These are phyloP conservation scores for Drosophila maculinotata DNA, from an alignment of 2,888 invertebrate genomes.

Conservation along the genomic window DNA sequence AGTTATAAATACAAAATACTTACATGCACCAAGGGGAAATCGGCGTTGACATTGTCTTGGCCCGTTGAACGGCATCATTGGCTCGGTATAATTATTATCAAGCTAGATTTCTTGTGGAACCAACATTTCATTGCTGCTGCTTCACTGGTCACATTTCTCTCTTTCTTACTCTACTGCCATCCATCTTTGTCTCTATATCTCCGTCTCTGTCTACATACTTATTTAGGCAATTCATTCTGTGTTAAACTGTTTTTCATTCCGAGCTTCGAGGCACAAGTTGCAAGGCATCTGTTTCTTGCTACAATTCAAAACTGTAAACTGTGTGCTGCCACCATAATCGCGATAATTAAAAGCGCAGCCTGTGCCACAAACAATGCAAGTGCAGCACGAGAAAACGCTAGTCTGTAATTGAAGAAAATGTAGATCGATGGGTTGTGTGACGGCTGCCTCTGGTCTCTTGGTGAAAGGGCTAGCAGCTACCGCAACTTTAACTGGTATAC, in stretches of 20 bases:
- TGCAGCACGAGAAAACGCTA: conserved; percentile 30
- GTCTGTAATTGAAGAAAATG: conserved; percentile 62
- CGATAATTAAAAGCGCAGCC: conserved; percentile 72
- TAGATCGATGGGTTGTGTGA: conserved; percentile 61
- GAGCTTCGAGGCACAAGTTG: conserved; percentile 13
- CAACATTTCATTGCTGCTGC: conserved; percentile 14
- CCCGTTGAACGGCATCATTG: conserved; percentile 42
- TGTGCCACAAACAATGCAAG: conserved; percentile 63
- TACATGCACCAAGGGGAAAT: conserved; percentile 6
- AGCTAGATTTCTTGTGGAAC: conserved; percentile 16
- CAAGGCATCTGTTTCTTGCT: conserved; percentile 36
- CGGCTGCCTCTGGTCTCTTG: conserved; percentile 41
- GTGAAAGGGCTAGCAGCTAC: conserved; percentile 62
- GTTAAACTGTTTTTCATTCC: conserved; percentile 56
- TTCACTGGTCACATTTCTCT: background rate
- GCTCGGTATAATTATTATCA: conserved; percentile 47
- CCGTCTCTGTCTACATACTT: conserved; percentile 26
- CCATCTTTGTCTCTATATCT: conserved; percentile 3
- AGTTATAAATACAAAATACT: conserved; percentile 9
- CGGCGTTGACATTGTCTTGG: conserved; percentile 32
- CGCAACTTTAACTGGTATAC: conserved; percentile 45
- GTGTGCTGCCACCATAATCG: conserved; percentile 71
- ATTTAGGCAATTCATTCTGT: conserved; percentile 60
- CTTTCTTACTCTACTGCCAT: background rate
- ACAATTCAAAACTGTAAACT: conserved; percentile 72